A percentile compares a stretch with the other conserved stretches of the same genome.
Evolutionary conservation across 2,888 invertebrate species (phyloP).

Genomic region (Cenopis cana): DNA sequence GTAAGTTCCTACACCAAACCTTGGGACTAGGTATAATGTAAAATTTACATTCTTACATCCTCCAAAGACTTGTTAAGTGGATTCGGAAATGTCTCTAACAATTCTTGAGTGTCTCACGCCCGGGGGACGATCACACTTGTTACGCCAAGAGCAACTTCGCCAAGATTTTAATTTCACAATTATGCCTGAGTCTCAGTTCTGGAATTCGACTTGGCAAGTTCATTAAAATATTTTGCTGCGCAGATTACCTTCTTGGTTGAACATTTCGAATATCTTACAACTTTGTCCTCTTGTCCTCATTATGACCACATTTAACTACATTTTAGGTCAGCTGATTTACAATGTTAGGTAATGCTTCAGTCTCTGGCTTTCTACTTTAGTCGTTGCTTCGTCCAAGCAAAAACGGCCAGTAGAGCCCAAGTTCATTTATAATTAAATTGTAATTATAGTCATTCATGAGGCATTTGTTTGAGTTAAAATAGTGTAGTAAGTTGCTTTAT

Average conservation of each 20-base stretch:
- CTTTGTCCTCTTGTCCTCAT: slow-evolving; percentile 44
- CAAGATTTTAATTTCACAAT: slow-evolving; percentile 66
- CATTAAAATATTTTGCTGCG: slow-evolving; percentile 73
- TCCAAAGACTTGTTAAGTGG: slow-evolving; percentile 25
- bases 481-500: neutral
- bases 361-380: neutral
- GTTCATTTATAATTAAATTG: neutral
- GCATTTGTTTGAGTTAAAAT: neutral
- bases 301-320: slow-evolving; percentile 6
- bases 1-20: too few relatives aligned
- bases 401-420: neutral
- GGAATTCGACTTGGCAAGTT: slow-evolving; percentile 63
- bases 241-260: slow-evolving; percentile 58
- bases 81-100: slow-evolving; percentile 44
- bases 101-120: slow-evolving; percentile 45
- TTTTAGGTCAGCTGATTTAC: slow-evolving; percentile 24
- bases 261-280: slow-evolving; percentile 56
- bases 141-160: slow-evolving; percentile 53
- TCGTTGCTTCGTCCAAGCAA: neutral
- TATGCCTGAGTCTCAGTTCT: slow-evolving; percentile 56
- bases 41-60: slow-evolving; percentile 20
- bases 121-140: slow-evolving; percentile 52
- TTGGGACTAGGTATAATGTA: too few relatives aligned
- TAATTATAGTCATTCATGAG: too few relatives aligned
- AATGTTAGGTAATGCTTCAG: neutral